Evolutionary conservation across 2,888 invertebrate species (phyloP).

Genomic region (Ormyrus rosae): DNA sequence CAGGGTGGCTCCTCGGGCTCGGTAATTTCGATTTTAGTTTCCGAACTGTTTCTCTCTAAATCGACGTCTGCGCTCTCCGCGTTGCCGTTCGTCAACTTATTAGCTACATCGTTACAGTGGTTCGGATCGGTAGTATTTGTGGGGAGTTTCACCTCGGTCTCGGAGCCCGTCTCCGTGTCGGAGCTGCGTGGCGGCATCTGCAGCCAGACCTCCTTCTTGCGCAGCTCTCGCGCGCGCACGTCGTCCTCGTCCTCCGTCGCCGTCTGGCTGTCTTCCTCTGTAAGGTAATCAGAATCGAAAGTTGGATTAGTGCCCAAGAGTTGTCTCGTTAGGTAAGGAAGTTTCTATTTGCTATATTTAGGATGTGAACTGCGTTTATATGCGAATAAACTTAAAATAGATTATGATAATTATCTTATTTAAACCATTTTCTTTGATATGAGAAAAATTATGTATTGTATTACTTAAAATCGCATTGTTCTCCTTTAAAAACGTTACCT

Average conservation of each 20-base stretch:
- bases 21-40: constrained; percentile 8
- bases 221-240: constrained; percentile 81
- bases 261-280: constrained; percentile 83
- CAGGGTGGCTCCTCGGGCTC: not conserved
- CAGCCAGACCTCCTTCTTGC: constrained; percentile 83
- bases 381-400: no score
- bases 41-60: constrained; percentile 4
- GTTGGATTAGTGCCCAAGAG: no score
- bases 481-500: constrained; percentile 61
- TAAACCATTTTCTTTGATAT: no score
- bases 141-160: constrained; percentile 83
- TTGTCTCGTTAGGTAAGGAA: no score
- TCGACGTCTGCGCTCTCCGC: not conserved
- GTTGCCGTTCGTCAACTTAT: not conserved
- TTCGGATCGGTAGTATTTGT: constrained; percentile 37
- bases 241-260: constrained; percentile 86
- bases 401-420: no score
- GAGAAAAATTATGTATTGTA: no score
- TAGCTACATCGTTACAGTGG: constrained; percentile 6
- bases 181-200: constrained; percentile 80
- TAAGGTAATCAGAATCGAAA: constrained; percentile 57
- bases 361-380: no score
- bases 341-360: no score
- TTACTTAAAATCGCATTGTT: no score
- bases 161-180: constrained; percentile 82